Evolutionary conservation across 2,113 vertebrate species (phyloP).

Genomic region (Dasyurus viverrinus): DNA sequence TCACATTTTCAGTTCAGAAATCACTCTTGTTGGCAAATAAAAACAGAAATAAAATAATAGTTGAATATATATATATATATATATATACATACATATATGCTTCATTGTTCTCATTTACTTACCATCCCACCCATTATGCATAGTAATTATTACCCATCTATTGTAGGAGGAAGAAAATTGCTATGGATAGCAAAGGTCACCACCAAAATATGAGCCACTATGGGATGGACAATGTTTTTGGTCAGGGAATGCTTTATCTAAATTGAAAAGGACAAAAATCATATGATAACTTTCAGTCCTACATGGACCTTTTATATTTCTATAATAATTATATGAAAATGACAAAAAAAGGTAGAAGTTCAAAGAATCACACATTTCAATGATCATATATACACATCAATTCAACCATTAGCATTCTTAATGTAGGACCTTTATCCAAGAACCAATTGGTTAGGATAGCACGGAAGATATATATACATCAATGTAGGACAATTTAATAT

Average conservation of each 20-base stretch:
- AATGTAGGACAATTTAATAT: too few species aligned
- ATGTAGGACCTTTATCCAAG: neutral
- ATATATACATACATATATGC: neutral
- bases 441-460: too few species aligned
- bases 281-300: neutral
- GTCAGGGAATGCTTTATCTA: neutral
- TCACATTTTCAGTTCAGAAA: neutral
- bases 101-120: neutral
- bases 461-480: too few species aligned
- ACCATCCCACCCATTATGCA: neutral
- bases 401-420: neutral
- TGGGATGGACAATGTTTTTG: neutral
- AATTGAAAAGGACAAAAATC: neutral
- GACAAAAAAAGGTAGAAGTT: neutral
- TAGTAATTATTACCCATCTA: neutral
- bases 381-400: neutral
- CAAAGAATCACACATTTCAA: neutral
- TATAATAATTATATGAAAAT: neutral
- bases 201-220: neutral
- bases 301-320: neutral
- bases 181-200: neutral
- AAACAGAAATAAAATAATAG: neutral
- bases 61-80: neutral
- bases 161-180: neutral
- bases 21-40: neutral